phyloP scores from a whole-genome alignment of 2,888 invertebrate species.

The Drymonia ruficornis region DNA sequence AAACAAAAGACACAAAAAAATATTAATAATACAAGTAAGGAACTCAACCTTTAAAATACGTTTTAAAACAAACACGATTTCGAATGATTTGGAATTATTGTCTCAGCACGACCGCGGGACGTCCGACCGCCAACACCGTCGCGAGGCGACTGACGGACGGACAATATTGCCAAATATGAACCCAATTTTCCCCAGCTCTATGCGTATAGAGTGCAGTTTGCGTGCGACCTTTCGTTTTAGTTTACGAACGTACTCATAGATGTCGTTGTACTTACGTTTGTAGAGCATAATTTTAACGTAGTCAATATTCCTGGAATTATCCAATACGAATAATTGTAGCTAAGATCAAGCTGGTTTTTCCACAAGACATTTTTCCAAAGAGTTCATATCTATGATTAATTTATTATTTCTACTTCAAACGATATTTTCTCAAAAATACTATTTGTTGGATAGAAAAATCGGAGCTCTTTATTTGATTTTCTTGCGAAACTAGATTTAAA shows the following conservation, averaged over 20 bases:
- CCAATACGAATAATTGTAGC: too few relatives aligned
- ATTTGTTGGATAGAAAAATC: conserved; percentile 18
- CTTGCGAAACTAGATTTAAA: conserved; percentile 37
- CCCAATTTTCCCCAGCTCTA: conserved; percentile 64
- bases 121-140: conserved; percentile 41
- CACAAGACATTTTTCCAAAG: too few relatives aligned
- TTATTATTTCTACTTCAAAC: neutral
- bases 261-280: conserved; percentile 41
- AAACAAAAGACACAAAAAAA: conserved; percentile 18
- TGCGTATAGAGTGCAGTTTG: conserved; percentile 51
- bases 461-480: conserved; percentile 27
- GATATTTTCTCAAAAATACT: conserved; percentile 12
- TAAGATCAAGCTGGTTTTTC: too few relatives aligned
- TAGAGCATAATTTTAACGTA: neutral
- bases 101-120: conserved; percentile 22
- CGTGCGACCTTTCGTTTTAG: conserved; percentile 44
- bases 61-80: conserved; percentile 44
- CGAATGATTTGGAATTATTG: conserved; percentile 14
- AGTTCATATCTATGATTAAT: too few relatives aligned
- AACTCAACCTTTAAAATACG: conserved; percentile 34
- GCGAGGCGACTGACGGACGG: conserved; percentile 63
- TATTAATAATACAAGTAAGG: conserved; percentile 20
- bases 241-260: conserved; percentile 40
- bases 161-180: conserved; percentile 61
- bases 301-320: too few relatives aligned